A percentile compares a stretch with the other conserved stretches of the same genome.
These are phyloP conservation scores for Myxocyprinus asiaticus DNA, from an alignment of 2,113 vertebrate species.

Conservation along the genomic window DNA sequence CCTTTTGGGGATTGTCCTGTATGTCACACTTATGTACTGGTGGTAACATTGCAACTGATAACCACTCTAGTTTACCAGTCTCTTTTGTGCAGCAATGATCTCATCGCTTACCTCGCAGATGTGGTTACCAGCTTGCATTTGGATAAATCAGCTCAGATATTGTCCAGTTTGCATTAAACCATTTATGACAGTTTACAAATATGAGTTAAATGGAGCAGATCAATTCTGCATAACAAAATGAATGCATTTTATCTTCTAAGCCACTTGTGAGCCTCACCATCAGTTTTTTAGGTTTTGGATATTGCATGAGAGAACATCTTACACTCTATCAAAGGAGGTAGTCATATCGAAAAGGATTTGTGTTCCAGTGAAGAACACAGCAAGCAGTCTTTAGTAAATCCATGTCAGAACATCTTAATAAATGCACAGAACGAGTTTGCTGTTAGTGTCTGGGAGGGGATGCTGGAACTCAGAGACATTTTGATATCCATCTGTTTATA, in stretches of 20 bases:
- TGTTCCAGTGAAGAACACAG: too few relatives aligned
- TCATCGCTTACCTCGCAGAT: not conserved
- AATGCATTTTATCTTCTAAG: conserved; percentile 7
- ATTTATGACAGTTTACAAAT: not conserved
- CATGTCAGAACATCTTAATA: not conserved
- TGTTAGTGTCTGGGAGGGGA: conserved; percentile 29
- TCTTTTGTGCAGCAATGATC: not conserved
- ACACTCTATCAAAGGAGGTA: not conserved
- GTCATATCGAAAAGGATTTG: conserved; percentile 7
- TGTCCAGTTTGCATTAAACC: not conserved
- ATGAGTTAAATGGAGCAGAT: conserved; percentile 5
- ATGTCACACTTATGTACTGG: not conserved
- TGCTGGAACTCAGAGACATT: conserved; percentile 40
- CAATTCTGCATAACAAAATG: conserved; percentile 31
- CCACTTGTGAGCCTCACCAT: conserved; percentile 28
- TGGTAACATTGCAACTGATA: not conserved
- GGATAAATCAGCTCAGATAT: not conserved
- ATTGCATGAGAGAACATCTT: conserved; percentile 31
- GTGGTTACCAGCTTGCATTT: not conserved
- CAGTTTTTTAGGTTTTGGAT: conserved; percentile 36
- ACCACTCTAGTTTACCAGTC: not conserved
- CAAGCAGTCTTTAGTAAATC: too few relatives aligned
- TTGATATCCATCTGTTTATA: conserved; percentile 60
- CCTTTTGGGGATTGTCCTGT: not conserved
- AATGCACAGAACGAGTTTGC: not conserved